Percentiles rank a stretch among this genome's conserved stretches.
phyloP scores from a whole-genome alignment of 2,888 invertebrate species.

The Melanotus villosus region DNA sequence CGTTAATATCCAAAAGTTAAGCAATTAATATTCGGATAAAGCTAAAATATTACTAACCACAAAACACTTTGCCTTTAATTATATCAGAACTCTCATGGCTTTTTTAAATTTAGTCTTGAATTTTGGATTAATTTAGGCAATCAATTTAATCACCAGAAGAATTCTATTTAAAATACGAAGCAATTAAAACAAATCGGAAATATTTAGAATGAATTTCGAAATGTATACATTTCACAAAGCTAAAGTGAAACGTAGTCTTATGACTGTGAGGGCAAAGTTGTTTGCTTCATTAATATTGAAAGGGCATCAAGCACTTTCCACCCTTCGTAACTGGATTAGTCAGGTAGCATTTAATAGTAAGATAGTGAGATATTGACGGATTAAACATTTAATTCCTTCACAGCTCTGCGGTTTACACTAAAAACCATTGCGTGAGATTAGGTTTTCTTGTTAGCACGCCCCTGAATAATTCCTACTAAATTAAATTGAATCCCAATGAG shows the following conservation, averaged over 20 bases:
- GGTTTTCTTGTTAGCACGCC: not conserved
- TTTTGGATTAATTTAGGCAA: too few species aligned
- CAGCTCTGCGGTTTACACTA: not conserved
- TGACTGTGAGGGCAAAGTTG: not conserved
- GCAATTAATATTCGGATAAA: too few species aligned
- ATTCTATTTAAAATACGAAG: too few species aligned
- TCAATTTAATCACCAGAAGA: too few species aligned
- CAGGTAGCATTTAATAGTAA: not conserved
- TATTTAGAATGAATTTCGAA: not conserved
- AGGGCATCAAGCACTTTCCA: constrained; percentile 4
- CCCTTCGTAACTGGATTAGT: constrained; percentile 1
- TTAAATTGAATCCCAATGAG: not conserved
- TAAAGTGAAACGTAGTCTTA: not conserved
- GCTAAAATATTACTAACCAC: too few species aligned
- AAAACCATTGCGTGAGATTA: constrained; percentile 1
- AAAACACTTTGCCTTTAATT: too few species aligned
- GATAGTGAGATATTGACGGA: constrained; percentile 5
- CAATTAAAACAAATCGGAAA: not conserved
- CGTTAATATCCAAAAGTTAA: too few species aligned
- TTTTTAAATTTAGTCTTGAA: too few species aligned
- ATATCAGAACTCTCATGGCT: too few species aligned
- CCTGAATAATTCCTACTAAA: constrained; percentile 5
- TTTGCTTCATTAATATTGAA: constrained; percentile 8
- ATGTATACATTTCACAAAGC: not conserved
- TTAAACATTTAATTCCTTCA: not conserved